Evolutionary conservation across 2,797 vertebrate genomes (phyloP), one percentile per base, ranked within the genome.

Genomic region (Nyctalus aviator): DNA sequence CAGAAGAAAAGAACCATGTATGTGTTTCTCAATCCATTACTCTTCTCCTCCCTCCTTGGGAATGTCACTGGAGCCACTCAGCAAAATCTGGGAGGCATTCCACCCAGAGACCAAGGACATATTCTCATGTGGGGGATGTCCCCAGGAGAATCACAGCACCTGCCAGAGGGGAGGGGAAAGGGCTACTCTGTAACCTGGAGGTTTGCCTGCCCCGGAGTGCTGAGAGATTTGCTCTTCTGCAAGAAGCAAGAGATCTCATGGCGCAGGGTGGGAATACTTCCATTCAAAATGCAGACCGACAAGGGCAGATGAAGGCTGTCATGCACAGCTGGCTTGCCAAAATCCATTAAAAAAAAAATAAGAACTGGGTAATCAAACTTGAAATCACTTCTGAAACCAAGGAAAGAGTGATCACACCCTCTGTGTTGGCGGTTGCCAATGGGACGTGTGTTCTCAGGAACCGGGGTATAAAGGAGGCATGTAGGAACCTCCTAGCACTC

Each of bases 321-420:
- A n/a, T 17, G 30, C 72, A 25, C n/a, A 62, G 41, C 46, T 55
- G 72, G 12, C 59, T 85, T 69, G 46, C 53, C 77, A 92, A 76
- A 86, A 86, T 66, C 75, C 48, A 87, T 53, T 8, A 10, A 18
- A 32, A 77, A 84, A 91, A 88, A 91, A 90, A 11, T 11, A 11
- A 44, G 71, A 90, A 86, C 11, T 11, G 32, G 25, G 23, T 27
- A 27, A 53, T 94, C 84, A 93, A 82, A 95, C 21, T 94, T 96
- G 41, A 94, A 95, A 73, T 89, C 71, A 68, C 32, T 91, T 94
- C 71, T 81, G 81, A 91, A 95, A 75, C 73, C 30, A 62, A 84
- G 35, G 72, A 82, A 35, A 92, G 81, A 90, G 59, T 62, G 37
- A 76, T 94, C 68, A 75, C 21, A 53, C 13, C 46, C 92, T 71